Evolutionary conservation across 2,888 invertebrate genomes (phyloP), one percentile per base, ranked within the genome.

Genomic region (Agonopterix subpropinquella): DNA sequence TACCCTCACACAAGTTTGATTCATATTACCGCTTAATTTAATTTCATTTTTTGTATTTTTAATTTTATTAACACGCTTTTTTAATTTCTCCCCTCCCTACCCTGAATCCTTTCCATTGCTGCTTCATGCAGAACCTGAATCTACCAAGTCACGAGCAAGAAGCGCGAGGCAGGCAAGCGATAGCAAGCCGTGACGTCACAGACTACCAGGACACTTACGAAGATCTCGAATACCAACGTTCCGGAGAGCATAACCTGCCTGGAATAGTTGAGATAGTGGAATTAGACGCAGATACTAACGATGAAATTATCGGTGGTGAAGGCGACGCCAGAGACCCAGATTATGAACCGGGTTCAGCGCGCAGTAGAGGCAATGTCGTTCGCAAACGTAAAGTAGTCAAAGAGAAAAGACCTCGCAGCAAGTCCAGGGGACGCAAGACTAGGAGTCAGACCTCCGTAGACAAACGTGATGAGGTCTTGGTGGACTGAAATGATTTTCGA

Each of bases 1-100:
- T 59, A 57, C 58, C 57, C 59, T 52, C 56, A 54, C 59, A 65
- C 64, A 48, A 28, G 7, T 4, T 28, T 28, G 28, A 28, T 28
- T 61, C 28, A 28, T 28, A 28, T 28, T 28, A 63, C 63, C 61
- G 78, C 78, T 80, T 80, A 67, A 65, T 74, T 77, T 77, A 75
- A 77, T 79, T 70, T 73, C 55, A 59, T 61, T 75, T 75, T 71
- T 72, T 64, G 61, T 62, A 63, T 66, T 63, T 83, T 81, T 82
- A 73, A 79, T 86, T 87, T 82, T 82, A 88, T 89, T 89, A 89
- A 89, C 89, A 86, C 82, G 87, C 88, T 89, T 89, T 88, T 88
- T 89, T 89, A 82, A 85, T 83, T 86, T 85, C 68, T 77, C 76
- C 82, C 67, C 62, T 66, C 61, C 74, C 80, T 65, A 66, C 73